phyloP scores from a whole-genome alignment of 2,888 invertebrate genomes.

The Diarsia dahlii region DNA sequence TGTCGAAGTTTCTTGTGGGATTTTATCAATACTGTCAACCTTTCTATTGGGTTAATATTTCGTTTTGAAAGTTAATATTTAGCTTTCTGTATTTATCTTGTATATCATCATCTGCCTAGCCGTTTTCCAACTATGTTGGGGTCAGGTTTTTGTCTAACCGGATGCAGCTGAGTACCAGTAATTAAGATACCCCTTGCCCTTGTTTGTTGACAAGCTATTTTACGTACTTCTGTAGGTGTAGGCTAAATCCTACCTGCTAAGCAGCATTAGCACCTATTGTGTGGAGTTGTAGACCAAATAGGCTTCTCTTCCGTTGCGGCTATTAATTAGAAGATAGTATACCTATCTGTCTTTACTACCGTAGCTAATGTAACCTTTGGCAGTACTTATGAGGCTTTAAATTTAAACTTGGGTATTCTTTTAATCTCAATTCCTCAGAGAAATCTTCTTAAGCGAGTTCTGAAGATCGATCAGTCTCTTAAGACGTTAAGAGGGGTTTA shows the following conservation, averaged over 20 bases:
- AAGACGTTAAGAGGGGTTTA: constrained; percentile 16
- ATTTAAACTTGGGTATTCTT: not conserved
- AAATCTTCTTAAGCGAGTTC: constrained; percentile 8
- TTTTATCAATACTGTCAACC: constrained; percentile 1
- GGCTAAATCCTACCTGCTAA: too few species aligned
- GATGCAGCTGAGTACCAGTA: not conserved
- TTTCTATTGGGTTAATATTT: not conserved
- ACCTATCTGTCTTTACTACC: not conserved
- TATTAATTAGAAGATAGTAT: not conserved
- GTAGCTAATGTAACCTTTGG: not conserved
- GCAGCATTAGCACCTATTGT: not conserved
- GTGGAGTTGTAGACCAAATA: not conserved
- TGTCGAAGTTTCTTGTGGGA: not conserved
- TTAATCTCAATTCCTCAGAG: not conserved
- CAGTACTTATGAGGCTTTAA: not conserved
- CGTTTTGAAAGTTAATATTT: not conserved
- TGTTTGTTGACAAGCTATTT: not conserved
- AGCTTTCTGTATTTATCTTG: not conserved
- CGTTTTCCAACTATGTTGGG: not conserved
- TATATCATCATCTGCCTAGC: not conserved
- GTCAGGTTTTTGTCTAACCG: not conserved
- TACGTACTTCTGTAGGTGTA: not conserved
- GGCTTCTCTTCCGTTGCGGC: not conserved
- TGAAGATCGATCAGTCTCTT: not conserved
- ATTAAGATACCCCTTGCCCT: too few species aligned